phyloP scores from a whole-genome alignment of 2,113 vertebrate species.

The Anguilla japonica region DNA sequence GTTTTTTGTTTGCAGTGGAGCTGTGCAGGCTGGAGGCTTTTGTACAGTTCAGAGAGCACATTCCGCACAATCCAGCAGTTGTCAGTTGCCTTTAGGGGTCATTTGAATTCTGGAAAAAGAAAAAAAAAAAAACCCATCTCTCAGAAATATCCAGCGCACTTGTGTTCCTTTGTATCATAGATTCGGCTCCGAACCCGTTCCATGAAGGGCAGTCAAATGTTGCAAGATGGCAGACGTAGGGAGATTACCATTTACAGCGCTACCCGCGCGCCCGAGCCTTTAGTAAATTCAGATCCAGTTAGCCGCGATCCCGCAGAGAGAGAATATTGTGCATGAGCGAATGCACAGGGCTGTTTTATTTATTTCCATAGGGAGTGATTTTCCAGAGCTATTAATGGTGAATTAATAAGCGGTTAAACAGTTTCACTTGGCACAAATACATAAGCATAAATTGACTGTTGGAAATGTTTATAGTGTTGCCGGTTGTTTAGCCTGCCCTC shows the following conservation, averaged over 20 bases:
- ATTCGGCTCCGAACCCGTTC: slow-evolving; percentile 52
- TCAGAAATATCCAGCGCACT: slow-evolving; percentile 65
- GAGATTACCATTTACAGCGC: slow-evolving; percentile 29
- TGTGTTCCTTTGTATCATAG: slow-evolving; percentile 49
- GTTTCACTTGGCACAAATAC: slow-evolving; percentile 12
- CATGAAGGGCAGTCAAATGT: slow-evolving; percentile 44
- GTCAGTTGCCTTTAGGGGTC: slow-evolving; percentile 86
- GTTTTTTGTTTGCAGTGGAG: slow-evolving; percentile 90
- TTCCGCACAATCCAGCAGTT: slow-evolving; percentile 85
- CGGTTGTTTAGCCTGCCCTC: not conserved
- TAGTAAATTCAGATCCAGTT: not conserved
- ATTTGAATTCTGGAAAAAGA: slow-evolving; percentile 78
- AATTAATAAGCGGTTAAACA: slow-evolving; percentile 25
- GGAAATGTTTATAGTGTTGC: slow-evolving; percentile 4
- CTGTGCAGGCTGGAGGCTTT: slow-evolving; percentile 81
- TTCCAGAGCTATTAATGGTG: slow-evolving; percentile 5
- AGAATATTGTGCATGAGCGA: not conserved
- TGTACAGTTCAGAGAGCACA: slow-evolving; percentile 96
- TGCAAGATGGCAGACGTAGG: slow-evolving; percentile 27
- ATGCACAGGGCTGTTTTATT: slow-evolving; percentile 13
- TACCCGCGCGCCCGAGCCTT: slow-evolving; percentile 40
- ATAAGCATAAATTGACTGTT: not conserved
- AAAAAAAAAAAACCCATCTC: slow-evolving; percentile 38
- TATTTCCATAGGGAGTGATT: slow-evolving; percentile 7
- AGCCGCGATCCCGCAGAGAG: not conserved